These are phyloP conservation scores for Acropternis orthonyx DNA, from an alignment of 2,797 vertebrate species.

Conservation along the genomic window DNA sequence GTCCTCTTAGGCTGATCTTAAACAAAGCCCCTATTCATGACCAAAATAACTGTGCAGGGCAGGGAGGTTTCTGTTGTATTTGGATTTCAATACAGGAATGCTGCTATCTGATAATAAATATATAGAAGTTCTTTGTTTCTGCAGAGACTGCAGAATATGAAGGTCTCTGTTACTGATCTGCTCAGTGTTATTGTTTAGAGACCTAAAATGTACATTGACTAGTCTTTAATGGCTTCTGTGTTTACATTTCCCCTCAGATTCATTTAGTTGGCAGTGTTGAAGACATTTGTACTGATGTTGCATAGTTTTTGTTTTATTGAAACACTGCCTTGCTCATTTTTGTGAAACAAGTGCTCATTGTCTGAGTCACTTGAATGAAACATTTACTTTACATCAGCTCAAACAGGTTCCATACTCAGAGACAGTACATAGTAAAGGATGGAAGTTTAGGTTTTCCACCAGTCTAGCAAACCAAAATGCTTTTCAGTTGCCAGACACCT, in stretches of 20 bases:
- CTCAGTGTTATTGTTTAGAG: conserved; percentile 17
- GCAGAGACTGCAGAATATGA: not conserved
- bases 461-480: not conserved
- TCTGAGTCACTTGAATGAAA: not conserved
- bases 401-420: not conserved
- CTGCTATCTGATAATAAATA: conserved; percentile 76
- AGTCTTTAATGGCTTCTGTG: conserved; percentile 37
- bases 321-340: not conserved
- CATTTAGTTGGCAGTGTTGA: conserved; percentile 39
- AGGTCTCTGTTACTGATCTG: not conserved
- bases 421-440: not conserved
- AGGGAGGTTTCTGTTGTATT: conserved; percentile 75
- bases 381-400: not conserved
- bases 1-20: conserved; percentile 80
- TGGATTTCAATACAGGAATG: conserved; percentile 72
- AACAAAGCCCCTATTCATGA: conserved; percentile 76
- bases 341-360: not conserved
- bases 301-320: conserved; percentile 60
- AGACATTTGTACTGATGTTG: conserved; percentile 38
- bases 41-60: conserved; percentile 64
- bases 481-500: not conserved
- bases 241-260: conserved; percentile 60
- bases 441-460: not conserved
- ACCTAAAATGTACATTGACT: not conserved
- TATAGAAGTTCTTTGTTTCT: conserved; percentile 68